Percentiles rank a stretch among this genome's conserved stretches.
These are phyloP conservation scores for Diplogasteroides magnus DNA, from an alignment of 1,140 invertebrate genomes.

Conservation along the genomic window DNA sequence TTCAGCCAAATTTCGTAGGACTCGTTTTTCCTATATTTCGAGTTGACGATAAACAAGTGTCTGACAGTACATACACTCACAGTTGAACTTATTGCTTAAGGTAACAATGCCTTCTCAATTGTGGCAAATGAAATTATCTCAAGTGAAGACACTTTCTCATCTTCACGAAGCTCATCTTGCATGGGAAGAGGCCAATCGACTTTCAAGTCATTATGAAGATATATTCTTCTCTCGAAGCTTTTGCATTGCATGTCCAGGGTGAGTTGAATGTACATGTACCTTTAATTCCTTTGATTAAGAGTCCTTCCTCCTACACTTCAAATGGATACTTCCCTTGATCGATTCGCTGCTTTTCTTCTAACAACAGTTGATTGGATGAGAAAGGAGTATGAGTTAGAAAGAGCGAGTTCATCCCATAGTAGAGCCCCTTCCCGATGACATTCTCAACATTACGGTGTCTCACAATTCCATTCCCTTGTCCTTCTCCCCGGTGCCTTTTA, in stretches of 20 bases:
- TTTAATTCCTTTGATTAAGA: not conserved
- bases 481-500: too few species aligned
- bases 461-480: not conserved
- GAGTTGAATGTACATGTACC: too few species aligned
- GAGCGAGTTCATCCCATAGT: not conserved
- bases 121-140: conserved; percentile 5
- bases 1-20: too few species aligned
- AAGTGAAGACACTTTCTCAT: conserved; percentile 3
- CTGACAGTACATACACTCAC: too few species aligned
- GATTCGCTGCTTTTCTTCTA: not conserved
- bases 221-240: not conserved
- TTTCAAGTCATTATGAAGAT: not conserved
- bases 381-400: not conserved
- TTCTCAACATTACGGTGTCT: not conserved
- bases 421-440: not conserved
- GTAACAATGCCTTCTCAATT: not conserved
- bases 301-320: not conserved
- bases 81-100: too few species aligned
- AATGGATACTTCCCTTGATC: not conserved
- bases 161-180: not conserved
- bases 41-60: too few species aligned
- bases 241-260: too few species aligned
- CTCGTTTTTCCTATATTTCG: too few species aligned
- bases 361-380: not conserved
- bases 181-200: not conserved